Evolutionary conservation across 2,797 vertebrate species (phyloP).

Genomic region (Enteromius trimaculatus): DNA sequence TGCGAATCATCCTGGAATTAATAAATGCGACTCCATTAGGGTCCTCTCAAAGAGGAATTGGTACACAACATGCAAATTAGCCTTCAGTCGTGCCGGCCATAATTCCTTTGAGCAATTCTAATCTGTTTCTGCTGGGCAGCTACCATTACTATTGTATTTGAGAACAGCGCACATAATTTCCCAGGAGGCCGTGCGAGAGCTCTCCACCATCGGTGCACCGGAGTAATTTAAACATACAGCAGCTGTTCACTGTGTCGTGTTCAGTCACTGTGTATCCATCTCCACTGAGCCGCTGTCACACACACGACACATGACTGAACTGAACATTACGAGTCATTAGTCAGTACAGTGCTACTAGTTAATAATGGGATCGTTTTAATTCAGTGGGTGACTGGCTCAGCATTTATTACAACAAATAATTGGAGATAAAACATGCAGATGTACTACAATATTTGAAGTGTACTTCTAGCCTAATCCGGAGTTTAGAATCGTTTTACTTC

Average conservation of each 20-base stretch:
- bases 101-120: constrained; percentile 46
- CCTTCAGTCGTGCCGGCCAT: constrained; percentile 26
- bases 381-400: not conserved
- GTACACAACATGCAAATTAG: constrained; percentile 52
- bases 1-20: constrained; percentile 28
- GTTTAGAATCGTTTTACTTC: no score
- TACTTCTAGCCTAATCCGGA: no score
- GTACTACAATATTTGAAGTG: not conserved
- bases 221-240: constrained; percentile 70
- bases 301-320: constrained; percentile 61
- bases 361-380: constrained; percentile 65
- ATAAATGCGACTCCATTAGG: constrained; percentile 44
- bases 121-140: constrained; percentile 56
- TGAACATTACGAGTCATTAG: constrained; percentile 60
- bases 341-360: constrained; percentile 69
- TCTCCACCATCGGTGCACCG: constrained; percentile 46
- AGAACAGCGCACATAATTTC: constrained; percentile 64
- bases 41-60: constrained; percentile 48
- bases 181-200: constrained; percentile 52
- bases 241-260: constrained; percentile 63
- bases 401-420: not conserved
- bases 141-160: constrained; percentile 61
- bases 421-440: not conserved
- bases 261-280: constrained; percentile 50
- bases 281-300: constrained; percentile 56